Percentiles rank a stretch among this genome's conserved stretches.
Evolutionary conservation across 2,888 invertebrate genomes (phyloP).

Genomic region (Anodontia alba): DNA sequence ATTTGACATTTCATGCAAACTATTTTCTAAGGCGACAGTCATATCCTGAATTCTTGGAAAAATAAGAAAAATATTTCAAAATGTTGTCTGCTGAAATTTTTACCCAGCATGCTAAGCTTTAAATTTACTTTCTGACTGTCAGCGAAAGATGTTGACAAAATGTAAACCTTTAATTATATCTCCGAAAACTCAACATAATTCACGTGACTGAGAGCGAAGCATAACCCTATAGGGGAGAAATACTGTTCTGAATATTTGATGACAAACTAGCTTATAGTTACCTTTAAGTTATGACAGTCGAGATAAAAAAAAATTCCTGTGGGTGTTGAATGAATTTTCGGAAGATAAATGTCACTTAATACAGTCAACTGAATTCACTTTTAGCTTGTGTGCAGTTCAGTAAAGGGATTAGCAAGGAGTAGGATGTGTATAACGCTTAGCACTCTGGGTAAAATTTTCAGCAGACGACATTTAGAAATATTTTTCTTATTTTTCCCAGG

Average conservation of each 20-base stretch:
- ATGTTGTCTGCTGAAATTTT: too few species aligned
- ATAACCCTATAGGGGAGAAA: neutral
- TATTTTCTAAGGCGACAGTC: too few species aligned
- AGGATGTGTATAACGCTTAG: neutral
- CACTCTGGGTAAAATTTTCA: too few species aligned
- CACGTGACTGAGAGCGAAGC: neutral
- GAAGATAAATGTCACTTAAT: slow-evolving; percentile 11
- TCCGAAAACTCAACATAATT: neutral
- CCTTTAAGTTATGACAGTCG: slow-evolving; percentile 2
- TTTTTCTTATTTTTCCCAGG: too few species aligned
- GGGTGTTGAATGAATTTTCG: neutral
- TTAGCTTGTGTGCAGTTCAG: too few species aligned
- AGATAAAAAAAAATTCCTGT: slow-evolving; percentile 14
- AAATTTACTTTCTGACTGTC: too few species aligned
- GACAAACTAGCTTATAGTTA: neutral
- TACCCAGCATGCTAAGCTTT: too few species aligned
- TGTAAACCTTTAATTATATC: neutral
- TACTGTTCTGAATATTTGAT: neutral
- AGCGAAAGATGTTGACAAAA: slow-evolving; percentile 7
- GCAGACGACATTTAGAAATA: too few species aligned
- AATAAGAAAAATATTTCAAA: too few species aligned
- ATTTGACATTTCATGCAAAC: too few species aligned
- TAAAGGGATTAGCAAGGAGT: neutral
- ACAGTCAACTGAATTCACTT: slow-evolving; percentile 1
- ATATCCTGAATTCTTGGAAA: too few species aligned